These are phyloP conservation scores for Ctenochaetus hawaiiensis DNA, from an alignment of 2,797 vertebrate species.

Conservation along the genomic window DNA sequence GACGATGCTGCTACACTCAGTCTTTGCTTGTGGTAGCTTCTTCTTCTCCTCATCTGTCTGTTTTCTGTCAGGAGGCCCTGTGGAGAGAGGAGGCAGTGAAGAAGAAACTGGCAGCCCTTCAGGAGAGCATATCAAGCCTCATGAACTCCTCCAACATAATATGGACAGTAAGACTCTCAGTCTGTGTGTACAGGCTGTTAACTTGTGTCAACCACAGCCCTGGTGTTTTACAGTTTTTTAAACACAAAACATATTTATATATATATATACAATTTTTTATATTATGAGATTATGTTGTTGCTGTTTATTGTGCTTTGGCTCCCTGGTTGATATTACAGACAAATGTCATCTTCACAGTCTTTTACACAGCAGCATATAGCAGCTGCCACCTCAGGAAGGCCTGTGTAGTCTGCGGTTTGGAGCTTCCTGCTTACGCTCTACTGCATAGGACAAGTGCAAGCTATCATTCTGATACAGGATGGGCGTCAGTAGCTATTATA, in stretches of 20 bases:
- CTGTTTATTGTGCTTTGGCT: not conserved
- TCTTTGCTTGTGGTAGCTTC: not conserved
- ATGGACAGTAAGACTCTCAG: conserved; percentile 80
- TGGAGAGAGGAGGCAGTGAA: conserved; percentile 83
- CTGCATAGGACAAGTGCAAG: conserved; percentile 46
- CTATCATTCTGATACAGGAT: conserved; percentile 67
- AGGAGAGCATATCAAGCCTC: conserved; percentile 76
- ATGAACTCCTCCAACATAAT: conserved; percentile 76
- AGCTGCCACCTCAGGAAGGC: conserved; percentile 59
- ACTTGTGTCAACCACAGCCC: not conserved
- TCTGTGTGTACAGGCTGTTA: not conserved
- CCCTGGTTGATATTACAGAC: not conserved
- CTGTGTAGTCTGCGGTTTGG: conserved; percentile 78
- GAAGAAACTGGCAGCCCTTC: conserved; percentile 82
- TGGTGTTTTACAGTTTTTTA: not conserved
- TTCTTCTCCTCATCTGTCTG: conserved; percentile 2
- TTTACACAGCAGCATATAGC: not conserved
- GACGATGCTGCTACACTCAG: not conserved
- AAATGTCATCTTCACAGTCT: conserved; percentile 23
- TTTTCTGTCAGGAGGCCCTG: conserved; percentile 82
- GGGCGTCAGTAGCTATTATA: conserved; percentile 47
- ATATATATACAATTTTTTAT: not conserved
- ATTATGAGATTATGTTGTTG: not conserved
- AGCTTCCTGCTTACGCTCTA: conserved; percentile 78
- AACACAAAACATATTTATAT: too few species aligned